phyloP scores from a whole-genome alignment of 2,888 invertebrate species.

The Chironomus tentans region DNA sequence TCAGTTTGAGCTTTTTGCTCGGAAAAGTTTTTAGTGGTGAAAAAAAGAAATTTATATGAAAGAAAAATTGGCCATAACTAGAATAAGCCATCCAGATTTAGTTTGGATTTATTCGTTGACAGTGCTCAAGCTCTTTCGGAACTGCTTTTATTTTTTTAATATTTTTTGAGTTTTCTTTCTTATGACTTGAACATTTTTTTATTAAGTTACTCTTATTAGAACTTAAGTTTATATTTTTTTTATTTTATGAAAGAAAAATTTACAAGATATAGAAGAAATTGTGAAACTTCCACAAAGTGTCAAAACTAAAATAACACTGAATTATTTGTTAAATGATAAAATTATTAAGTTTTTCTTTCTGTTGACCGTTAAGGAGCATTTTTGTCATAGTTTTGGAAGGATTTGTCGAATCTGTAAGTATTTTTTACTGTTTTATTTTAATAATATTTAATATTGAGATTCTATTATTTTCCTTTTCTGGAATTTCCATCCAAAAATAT shows the following conservation, averaged over 20 bases:
- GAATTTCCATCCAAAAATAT: too few species aligned
- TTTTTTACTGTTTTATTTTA: too few species aligned
- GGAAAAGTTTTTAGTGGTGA: constrained; percentile 8
- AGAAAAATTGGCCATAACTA: constrained; percentile 1
- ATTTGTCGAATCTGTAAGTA: background rate
- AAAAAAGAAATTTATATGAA: background rate
- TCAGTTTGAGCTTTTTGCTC: constrained; percentile 26
- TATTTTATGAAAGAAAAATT: background rate
- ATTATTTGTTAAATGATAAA: too few species aligned
- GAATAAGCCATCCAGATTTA: constrained; percentile 17
- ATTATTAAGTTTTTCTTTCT: too few species aligned
- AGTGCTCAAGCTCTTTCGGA: background rate
- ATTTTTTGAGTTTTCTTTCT: background rate
- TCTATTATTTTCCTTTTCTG: too few species aligned
- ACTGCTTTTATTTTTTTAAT: background rate
- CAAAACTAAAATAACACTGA: background rate
- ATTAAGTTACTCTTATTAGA: background rate
- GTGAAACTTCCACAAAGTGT: constrained; percentile 1
- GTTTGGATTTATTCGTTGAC: constrained; percentile 23
- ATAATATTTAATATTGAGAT: too few species aligned
- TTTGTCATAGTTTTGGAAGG: background rate
- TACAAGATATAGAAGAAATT: background rate
- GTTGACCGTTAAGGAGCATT: too few species aligned
- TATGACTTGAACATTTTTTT: background rate
- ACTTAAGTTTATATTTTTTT: background rate